These are phyloP conservation scores for Monochamus alternatus DNA, from an alignment of 2,888 invertebrate species.

Conservation along the genomic window DNA sequence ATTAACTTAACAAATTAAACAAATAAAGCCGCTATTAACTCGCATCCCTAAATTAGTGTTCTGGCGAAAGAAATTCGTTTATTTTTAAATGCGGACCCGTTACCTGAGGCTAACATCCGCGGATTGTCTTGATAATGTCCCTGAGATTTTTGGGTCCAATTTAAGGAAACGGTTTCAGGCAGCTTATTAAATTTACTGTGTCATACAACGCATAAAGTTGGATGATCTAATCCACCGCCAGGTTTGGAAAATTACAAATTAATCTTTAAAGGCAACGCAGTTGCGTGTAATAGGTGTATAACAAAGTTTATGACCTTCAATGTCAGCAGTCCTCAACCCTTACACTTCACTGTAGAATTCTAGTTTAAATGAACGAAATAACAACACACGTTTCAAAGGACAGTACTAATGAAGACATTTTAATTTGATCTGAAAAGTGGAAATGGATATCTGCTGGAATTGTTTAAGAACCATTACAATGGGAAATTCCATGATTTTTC, in stretches of 20 bases:
- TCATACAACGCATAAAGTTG: slow-evolving; percentile 3
- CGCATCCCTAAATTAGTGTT: background rate
- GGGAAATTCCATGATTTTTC: too few relatives aligned
- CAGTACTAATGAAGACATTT: background rate
- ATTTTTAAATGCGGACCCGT: background rate
- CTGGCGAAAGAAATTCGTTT: slow-evolving; percentile 6
- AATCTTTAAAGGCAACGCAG: background rate
- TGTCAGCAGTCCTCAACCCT: background rate
- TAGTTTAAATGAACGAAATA: background rate
- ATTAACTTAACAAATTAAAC: slow-evolving; percentile 6
- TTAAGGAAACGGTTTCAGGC: slow-evolving; percentile 2
- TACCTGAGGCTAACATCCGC: slow-evolving; percentile 12
- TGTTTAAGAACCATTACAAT: too few relatives aligned
- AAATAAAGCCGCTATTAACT: slow-evolving; percentile 11
- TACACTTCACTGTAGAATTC: background rate
- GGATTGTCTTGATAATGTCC: slow-evolving; percentile 15
- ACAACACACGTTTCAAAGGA: too few relatives aligned
- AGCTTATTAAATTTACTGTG: slow-evolving; percentile 12
- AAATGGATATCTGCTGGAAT: too few relatives aligned
- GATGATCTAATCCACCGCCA: background rate
- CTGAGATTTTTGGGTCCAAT: background rate
- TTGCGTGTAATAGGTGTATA: background rate
- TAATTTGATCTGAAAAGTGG: background rate
- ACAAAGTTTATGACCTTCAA: background rate
- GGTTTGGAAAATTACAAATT: slow-evolving; percentile 14